Base-by-base conservation (phyloP, 2,113 vertebrate species). In the Acinonyx jubatus region DNA sequence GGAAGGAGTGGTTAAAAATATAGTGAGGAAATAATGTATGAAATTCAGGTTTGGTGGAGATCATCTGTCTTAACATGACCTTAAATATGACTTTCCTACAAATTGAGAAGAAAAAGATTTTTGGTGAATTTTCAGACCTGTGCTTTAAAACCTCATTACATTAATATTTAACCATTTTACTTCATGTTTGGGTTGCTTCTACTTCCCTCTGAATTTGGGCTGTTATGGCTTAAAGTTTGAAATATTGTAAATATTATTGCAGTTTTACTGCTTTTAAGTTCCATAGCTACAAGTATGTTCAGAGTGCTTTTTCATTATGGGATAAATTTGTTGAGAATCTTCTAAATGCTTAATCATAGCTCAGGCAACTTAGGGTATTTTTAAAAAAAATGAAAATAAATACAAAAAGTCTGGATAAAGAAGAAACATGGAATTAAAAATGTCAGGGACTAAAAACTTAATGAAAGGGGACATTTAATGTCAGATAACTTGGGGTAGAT, bases 251-350 rank as follows among this genome's bases (percentile, higher is more conserved):
- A 83, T 80, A 73, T 48, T 80, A 73, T 48, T 97, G 31, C 82
- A 25, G 57, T 66, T 89, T 97, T 69, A 80, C 45, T 80, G 90
- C 90, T 84, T 97, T 96, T 96, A 83, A 69, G 63, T 92, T 95
- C 55, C 33, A 25, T 57, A 57, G 74, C 41, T 94, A 4, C 57
- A 90, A 94, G 27, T 92, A 48, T 96, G 80, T 87, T 94, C 63
- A 90, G 74, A 97, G 55, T 89, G 92, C 48, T 94, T 98, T 94
- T 95, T 92, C 15, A 88, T 74, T 66, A 41, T 3, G 10, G 14
- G 14, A 31, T 85, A 73, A 29, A 3, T 91, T 96, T 80, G 21
- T 80, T 93, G 71, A 55, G 48, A 86, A 57, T 86, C 57, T 89
- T 93, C 41, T 92, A 95, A 94, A 86, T 89, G 71, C 48, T 94